Base-by-base conservation (phyloP, 2,888 invertebrate species). In the Diloba caeruleocephala region DNA sequence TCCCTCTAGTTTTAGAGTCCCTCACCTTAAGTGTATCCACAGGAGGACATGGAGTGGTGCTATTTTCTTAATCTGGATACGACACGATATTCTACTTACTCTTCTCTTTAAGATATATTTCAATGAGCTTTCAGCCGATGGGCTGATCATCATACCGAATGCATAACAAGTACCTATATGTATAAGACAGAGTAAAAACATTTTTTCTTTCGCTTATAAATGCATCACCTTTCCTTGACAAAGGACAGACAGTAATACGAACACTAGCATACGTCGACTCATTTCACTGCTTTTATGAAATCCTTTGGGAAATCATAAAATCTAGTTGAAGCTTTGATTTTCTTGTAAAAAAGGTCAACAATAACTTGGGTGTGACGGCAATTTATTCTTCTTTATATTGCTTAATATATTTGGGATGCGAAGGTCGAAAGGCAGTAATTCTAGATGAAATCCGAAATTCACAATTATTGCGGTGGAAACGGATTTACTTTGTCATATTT, bases 251-350 rank as follows among this genome's bases (percentile, higher is more conserved):
- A 34, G 15, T 39, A 48, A 56, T 43, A 38, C 31, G 39, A 36
- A 36, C 37, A 42, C 37, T 25, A 31, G 31, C 26, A 42, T 38
- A 36, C 25, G 28, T 56, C 43, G 38, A 26, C 17, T 36, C 21
- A 58, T 46, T 48, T 41, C 42, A 43, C 28, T 32, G 45, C 21
- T 38, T 26, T 45, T 48, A 65, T 46, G 38, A 25, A 39, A 50
- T 28, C 59, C 66, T 43, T 23, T 12, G 66, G 51, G 51, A 65
- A 62, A 65, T 65, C 46, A 39, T 38, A 58, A 36, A 38, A 51
- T 49, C 23, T 4, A n/a, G 15, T 7, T 9, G 2, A 25, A 36
- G 15, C 4, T 44, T 51, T 39, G 9, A 38, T 38, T 42, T 38
- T 34, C 21, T 12, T 7, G 4, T 25, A 1, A 37, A 23, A 32